phyloP scores from a whole-genome alignment of 2,888 invertebrate species.

The Ypsolopha sequella region DNA sequence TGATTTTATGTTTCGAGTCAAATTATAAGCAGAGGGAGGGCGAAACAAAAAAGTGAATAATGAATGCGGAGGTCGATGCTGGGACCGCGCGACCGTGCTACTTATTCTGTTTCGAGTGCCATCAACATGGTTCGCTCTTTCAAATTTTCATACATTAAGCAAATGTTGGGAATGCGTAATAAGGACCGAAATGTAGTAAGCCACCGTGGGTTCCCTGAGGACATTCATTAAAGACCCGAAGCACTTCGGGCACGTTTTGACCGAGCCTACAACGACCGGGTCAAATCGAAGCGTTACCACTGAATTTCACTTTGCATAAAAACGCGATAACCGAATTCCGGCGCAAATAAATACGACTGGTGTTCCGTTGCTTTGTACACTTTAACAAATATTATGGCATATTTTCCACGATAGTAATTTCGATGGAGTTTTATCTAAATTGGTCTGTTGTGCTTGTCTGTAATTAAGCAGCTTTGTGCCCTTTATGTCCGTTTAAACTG shows the following conservation, averaged over 20 bases:
- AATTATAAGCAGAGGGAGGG: slow-evolving; percentile 66
- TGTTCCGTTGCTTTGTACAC: background rate
- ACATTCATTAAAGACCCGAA: slow-evolving; percentile 44
- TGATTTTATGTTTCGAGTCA: slow-evolving; percentile 70
- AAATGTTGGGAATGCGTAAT: slow-evolving; percentile 68
- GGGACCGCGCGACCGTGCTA: slow-evolving; percentile 64
- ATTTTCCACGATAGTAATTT: background rate
- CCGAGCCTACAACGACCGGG: slow-evolving; percentile 13
- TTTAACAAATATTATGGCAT: background rate
- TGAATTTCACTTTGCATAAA: slow-evolving; percentile 3
- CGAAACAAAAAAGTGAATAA: slow-evolving; percentile 68
- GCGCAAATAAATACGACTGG: background rate
- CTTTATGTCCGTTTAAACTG: no score
- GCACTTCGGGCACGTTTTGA: slow-evolving; percentile 36
- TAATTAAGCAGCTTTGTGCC: background rate
- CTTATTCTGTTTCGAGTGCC: slow-evolving; percentile 70
- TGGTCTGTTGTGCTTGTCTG: background rate
- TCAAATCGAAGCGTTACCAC: background rate
- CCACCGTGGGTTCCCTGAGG: slow-evolving; percentile 38
- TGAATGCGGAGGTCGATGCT: slow-evolving; percentile 64
- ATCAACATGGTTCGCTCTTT: slow-evolving; percentile 69
- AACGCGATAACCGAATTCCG: slow-evolving; percentile 1
- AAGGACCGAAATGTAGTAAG: slow-evolving; percentile 59
- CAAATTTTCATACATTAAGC: slow-evolving; percentile 68
- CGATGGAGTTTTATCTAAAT: background rate